Evolutionary conservation across 2,888 invertebrate species (phyloP).

Genomic region (Cabera pusaria): DNA sequence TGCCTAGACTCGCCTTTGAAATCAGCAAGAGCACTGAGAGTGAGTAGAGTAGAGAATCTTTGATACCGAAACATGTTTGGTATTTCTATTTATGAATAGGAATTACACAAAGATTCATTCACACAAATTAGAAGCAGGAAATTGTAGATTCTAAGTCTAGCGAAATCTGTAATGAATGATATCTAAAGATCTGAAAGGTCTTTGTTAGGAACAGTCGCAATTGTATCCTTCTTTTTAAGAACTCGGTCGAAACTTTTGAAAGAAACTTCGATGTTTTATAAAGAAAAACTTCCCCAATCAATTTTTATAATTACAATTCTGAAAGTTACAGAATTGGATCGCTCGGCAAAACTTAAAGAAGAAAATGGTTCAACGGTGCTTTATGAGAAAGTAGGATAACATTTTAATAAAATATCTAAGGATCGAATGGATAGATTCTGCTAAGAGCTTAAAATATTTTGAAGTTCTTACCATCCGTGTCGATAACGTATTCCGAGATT

Average conservation of each 20-base stretch:
- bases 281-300: conserved; percentile 46
- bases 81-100: neutral
- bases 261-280: conserved; percentile 41
- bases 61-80: neutral
- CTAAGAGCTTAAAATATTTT: conserved; percentile 8
- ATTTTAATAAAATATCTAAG: too few species aligned
- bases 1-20: conserved; percentile 12
- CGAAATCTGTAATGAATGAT: too few species aligned
- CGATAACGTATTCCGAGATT: conserved; percentile 90
- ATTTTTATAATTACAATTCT: conserved; percentile 44
- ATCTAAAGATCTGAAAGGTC: too few species aligned
- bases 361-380: conserved; percentile 1
- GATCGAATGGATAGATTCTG: too few species aligned
- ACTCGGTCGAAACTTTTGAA: conserved; percentile 28
- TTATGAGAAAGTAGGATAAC: too few species aligned
- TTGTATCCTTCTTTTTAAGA: conserved; percentile 28
- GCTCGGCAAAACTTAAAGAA: conserved; percentile 15
- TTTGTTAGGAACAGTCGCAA: conserved; percentile 15
- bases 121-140: too few species aligned
- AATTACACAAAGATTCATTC: too few species aligned
- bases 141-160: too few species aligned
- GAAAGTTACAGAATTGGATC: conserved; percentile 20
- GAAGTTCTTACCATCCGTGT: conserved; percentile 84
- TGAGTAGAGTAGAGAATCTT: neutral
- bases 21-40: neutral